Evolutionary conservation across 2,888 invertebrate species (phyloP).

Genomic region (Steinernema scapterisci): DNA sequence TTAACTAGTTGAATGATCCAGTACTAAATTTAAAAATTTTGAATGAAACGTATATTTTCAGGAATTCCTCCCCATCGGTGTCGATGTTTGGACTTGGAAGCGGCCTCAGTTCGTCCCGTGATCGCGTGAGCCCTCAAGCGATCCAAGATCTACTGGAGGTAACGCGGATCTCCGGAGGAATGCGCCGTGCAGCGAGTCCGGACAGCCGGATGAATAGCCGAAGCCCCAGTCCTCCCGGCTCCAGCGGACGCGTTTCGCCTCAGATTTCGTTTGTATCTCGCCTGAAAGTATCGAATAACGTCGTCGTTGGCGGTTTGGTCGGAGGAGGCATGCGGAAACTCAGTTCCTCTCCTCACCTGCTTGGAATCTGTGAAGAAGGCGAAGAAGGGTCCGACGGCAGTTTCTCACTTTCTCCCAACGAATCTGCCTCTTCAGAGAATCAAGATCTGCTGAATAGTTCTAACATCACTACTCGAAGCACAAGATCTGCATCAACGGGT

Average conservation of each 20-base stretch:
- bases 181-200: constrained; percentile 61
- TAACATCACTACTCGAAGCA: constrained; percentile 34
- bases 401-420: constrained; percentile 2
- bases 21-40: too few species aligned
- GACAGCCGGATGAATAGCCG: constrained; percentile 63
- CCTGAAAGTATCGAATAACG: constrained; percentile 54
- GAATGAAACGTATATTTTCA: constrained; percentile 42
- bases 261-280: constrained; percentile 47
- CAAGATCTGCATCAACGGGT: constrained; percentile 41
- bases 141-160: constrained; percentile 66
- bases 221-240: constrained; percentile 61
- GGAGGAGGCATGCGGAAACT: constrained; percentile 64
- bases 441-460: constrained; percentile 22
- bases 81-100: constrained; percentile 59
- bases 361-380: constrained; percentile 61
- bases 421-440: background rate
- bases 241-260: constrained; percentile 44
- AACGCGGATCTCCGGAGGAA: constrained; percentile 49
- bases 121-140: constrained; percentile 64
- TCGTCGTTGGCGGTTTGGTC: constrained; percentile 37
- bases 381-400: constrained; percentile 45
- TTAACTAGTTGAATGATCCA: too few species aligned
- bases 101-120: constrained; percentile 48
- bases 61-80: constrained; percentile 66
- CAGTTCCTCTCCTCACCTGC: constrained; percentile 65